Evolutionary conservation across 2,797 vertebrate genomes (phyloP).

Genomic region (Hylomyscus alleni): DNA sequence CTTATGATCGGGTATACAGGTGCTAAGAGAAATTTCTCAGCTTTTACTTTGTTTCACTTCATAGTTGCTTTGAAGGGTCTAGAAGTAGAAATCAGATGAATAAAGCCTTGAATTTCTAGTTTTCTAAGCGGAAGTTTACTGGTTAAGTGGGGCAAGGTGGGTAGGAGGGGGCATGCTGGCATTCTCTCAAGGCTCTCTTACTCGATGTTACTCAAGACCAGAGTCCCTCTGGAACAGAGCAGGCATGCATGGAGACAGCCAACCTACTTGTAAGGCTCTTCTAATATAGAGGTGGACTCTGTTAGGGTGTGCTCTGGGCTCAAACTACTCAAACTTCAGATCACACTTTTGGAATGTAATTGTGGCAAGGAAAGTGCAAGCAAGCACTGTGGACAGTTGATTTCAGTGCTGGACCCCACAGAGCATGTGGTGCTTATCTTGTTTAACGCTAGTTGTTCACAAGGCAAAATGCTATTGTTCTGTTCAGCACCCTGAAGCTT

Average conservation of each 20-base stretch:
- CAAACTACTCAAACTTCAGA: background rate
- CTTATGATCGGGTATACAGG: background rate
- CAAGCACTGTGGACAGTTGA: background rate
- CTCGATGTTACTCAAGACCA: background rate
- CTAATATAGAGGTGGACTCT: background rate
- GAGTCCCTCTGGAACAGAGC: background rate
- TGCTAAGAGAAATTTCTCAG: background rate
- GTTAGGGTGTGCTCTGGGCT: background rate
- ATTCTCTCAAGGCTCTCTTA: background rate
- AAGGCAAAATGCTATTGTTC: background rate
- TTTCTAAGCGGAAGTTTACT: background rate
- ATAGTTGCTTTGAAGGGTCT: background rate
- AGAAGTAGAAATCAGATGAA: background rate
- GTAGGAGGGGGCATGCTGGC: background rate
- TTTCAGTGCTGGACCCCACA: background rate
- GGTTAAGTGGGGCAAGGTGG: background rate
- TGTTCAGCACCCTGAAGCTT: background rate
- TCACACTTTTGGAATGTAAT: background rate
- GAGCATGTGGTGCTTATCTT: background rate
- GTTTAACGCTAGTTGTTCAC: accelerated
- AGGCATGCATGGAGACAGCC: background rate
- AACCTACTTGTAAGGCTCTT: background rate
- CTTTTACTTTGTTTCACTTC: slow-evolving; percentile 28
- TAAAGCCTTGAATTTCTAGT: background rate
- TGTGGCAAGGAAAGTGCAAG: background rate